phyloP scores from a whole-genome alignment of 2,888 invertebrate species.

The Argyresthia goedartella region DNA sequence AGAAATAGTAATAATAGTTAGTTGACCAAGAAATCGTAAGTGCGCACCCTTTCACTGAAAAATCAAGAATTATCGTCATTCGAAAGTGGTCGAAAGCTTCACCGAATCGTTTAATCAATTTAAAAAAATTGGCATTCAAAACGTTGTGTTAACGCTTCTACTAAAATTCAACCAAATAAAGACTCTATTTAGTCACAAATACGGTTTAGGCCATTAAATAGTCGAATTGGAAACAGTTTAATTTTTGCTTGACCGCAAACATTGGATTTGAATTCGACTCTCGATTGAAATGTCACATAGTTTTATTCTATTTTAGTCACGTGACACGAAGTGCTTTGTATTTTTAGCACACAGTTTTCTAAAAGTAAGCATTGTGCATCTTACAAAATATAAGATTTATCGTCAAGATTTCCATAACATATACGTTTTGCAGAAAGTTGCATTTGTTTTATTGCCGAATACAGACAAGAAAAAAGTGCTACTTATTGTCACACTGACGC shows the following conservation, averaged over 20 bases:
- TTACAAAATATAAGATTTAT: too few relatives aligned
- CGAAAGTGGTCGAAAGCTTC: slow-evolving; percentile 54
- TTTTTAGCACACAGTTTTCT: background rate
- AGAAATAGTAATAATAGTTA: too few relatives aligned
- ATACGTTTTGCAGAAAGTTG: too few relatives aligned
- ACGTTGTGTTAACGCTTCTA: slow-evolving; percentile 6
- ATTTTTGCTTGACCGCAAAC: slow-evolving; percentile 16
- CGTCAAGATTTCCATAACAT: too few relatives aligned
- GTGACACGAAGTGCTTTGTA: background rate
- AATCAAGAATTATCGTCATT: slow-evolving; percentile 20
- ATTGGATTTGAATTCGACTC: slow-evolving; percentile 5
- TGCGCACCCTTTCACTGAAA: too few relatives aligned
- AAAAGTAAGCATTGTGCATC: too few relatives aligned
- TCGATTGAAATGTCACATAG: background rate
- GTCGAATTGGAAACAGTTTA: slow-evolving; percentile 1
- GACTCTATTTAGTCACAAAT: slow-evolving; percentile 13
- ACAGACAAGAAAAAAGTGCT: too few relatives aligned
- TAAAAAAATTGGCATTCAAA: slow-evolving; percentile 62
- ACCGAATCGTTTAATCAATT: slow-evolving; percentile 44
- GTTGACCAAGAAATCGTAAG: too few relatives aligned
- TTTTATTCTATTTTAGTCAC: background rate
- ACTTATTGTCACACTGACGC: too few relatives aligned
- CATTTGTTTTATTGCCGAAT: too few relatives aligned
- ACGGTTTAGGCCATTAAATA: background rate
- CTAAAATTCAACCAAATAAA: slow-evolving; percentile 18